A percentile compares a stretch with the other conserved stretches of the same genome.
These are phyloP conservation scores for Diacarnus erythraeanus DNA, from an alignment of 37 sponge, comb jelly and placozoan genomes.

Conservation along the genomic window DNA sequence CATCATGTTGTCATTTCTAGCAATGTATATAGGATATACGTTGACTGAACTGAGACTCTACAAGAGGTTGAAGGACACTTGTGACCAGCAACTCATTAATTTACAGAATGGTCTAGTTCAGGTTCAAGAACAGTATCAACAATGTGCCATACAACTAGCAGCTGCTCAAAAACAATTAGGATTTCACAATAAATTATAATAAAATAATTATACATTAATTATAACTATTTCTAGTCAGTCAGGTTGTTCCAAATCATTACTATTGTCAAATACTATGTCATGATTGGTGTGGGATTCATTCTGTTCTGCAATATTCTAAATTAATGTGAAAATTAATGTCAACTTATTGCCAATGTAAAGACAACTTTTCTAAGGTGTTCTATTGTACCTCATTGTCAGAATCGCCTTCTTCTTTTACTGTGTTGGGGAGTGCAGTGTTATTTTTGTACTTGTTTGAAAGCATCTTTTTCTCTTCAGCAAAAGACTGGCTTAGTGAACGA, in stretches of 20 bases:
- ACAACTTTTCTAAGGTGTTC: no score
- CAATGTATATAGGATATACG: conserved; percentile 56
- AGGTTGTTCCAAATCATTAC: background rate
- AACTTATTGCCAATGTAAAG: no score
- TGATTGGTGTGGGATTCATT: no score
- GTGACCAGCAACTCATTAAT: conserved; percentile 17
- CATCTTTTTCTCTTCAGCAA: conserved; percentile 44
- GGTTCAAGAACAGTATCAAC: conserved; percentile 26
- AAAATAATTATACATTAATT: no score
- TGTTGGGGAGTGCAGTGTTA: background rate
- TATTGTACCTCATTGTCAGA: background rate
- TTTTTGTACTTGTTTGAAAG: conserved; percentile 24
- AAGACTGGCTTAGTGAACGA: conserved; percentile 59
- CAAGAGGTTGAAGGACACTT: conserved; percentile 49
- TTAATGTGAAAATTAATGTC: no score
- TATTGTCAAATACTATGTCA: background rate
- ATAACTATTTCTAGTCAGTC: background rate
- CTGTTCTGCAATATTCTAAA: background rate
- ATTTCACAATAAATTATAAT: background rate
- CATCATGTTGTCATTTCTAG: no score
- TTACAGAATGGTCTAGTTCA: conserved; percentile 11
- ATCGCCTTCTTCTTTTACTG: background rate
- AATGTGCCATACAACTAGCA: conserved; percentile 24
- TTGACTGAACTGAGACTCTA: conserved; percentile 64
- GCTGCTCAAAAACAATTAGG: background rate